Base-by-base conservation (phyloP, 2,888 invertebrate species). In the Drepanosiphum platanoidis region DNA sequence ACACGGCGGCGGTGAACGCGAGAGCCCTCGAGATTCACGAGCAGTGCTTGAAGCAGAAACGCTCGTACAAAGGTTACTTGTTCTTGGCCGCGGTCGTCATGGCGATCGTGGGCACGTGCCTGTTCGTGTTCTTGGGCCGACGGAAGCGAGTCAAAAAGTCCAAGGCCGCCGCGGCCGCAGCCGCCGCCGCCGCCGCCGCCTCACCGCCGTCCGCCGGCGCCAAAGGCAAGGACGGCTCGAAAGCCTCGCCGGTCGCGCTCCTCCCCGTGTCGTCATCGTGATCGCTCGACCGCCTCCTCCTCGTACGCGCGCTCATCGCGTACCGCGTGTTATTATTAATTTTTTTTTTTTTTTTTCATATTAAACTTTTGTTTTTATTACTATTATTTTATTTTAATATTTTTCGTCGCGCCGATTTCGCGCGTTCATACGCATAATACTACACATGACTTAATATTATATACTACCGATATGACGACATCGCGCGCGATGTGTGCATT, bases 1-100 rank as follows among this genome's bases (percentile, higher is more conserved):
- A 52, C 30, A 5, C 30, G 52, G 30, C 11, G n/a, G 13, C 66
- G 52, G 22, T 70, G 74, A 77, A 84, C 11, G 77, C 84, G 5
- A 22, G 18, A 52, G 74, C 22, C 42, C 36, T 36, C n/a, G n/a
- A n/a, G n/a, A 22, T 80, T 71, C 80, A 64, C 46, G 52, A 81
- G 34, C 22, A n/a, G n/a, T 86, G 86, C 74, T 72, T 81, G 68
- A 81, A 86, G 1, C 74, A 72, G 64, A 30, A 86, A 86, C 36
- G 81, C 81, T n/a, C 86, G 52, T 86, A 74, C 64, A n/a, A n/a
- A n/a, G n/a, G n/a, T n/a, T n/a, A n/a, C n/a, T n/a, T n/a, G n/a
- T n/a, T n/a, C n/a, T 74, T 72, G 80, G 81, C 86, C 52, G 66
- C 7, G 1, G 18, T 84, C 58, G 30, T n/a, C 68, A 46, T 34